These are phyloP conservation scores for Beris chalybata DNA, from an alignment of 2,888 invertebrate genomes.

Conservation along the genomic window DNA sequence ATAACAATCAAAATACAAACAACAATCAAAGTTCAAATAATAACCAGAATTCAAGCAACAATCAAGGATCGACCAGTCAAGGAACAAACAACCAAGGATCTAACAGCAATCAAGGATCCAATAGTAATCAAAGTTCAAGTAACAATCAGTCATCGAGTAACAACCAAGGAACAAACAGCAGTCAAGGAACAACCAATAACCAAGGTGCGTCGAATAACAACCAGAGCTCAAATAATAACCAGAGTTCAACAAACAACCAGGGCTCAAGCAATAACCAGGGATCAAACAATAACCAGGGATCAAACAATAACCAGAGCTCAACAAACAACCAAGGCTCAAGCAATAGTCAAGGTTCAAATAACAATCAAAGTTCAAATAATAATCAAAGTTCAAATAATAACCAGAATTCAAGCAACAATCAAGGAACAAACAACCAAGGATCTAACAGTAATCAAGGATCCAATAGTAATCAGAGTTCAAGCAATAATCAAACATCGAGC, in stretches of 20 bases:
- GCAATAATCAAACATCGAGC: constrained; percentile 22
- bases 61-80: constrained; percentile 30
- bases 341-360: constrained; percentile 39
- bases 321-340: constrained; percentile 39
- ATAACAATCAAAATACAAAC: constrained; percentile 37
- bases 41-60: constrained; percentile 35
- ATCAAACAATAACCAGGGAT: constrained; percentile 33
- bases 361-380: constrained; percentile 30
- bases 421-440: constrained; percentile 34
- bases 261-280: constrained; percentile 31
- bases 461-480: constrained; percentile 14
- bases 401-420: constrained; percentile 32
- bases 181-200: constrained; percentile 37
- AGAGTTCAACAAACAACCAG: constrained; percentile 37
- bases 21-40: constrained; percentile 23
- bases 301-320: constrained; percentile 39
- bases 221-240: constrained; percentile 36
- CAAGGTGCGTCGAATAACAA: constrained; percentile 26
- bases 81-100: constrained; percentile 28
- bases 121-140: constrained; percentile 30
- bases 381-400: constrained; percentile 36
- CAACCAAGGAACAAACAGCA: constrained; percentile 34
- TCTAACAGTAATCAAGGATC: constrained; percentile 28
- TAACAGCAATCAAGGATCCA: constrained; percentile 38
- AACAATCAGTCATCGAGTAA: constrained; percentile 36